Evolutionary conservation across 1,140 invertebrate genomes (phyloP), one percentile per base, ranked within the genome.

Genomic region (Megalonaias nervosa): DNA sequence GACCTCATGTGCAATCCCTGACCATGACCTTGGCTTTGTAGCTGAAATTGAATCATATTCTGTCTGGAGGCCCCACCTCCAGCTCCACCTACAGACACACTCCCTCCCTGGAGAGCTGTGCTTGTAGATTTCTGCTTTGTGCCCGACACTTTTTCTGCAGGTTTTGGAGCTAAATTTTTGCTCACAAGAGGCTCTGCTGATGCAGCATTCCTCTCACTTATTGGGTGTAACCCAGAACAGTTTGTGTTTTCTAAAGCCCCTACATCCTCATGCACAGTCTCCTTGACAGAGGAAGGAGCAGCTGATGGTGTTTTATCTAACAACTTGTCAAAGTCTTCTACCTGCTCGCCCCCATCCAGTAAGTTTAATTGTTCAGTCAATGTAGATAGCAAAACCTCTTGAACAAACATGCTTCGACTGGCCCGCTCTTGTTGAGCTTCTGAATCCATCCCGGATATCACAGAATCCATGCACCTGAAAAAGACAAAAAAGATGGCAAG

Each of bases 401-500:
- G 93, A 67, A 94, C 92, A 91, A 95, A 95, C 21, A 94, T 85
- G 87, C 94, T 94, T 79, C 93, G 92, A 86, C 94, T 94, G 72
- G 93, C 93, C 82, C 92, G 92, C 79, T 94, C 93, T 77, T 92
- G 90, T 82, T 94, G 93, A 79, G 92, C 89, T 83, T 94, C 92
- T 67, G 92, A 84, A 80, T 93, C 92, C 14, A 89, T 85, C 80
- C 94, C 93, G 31, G 92, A 91, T 67, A 93, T 83, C 61, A 91
- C 91, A 74, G 91, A 91, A 75, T 94, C 92, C 81, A 93, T 93
- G 85, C 93, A 94, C 90, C 94, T 94, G 84, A 6, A 90, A 76
- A 59, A 74, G 65, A 77, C 84, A 70, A 74, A 66, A 77, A 84
- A 71, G 74, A 74, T 72, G 77, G 61, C 38, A 58, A 31, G 26